phyloP scores from a whole-genome alignment of 2,113 vertebrate genomes.

The Pycnonotus jocosus region DNA sequence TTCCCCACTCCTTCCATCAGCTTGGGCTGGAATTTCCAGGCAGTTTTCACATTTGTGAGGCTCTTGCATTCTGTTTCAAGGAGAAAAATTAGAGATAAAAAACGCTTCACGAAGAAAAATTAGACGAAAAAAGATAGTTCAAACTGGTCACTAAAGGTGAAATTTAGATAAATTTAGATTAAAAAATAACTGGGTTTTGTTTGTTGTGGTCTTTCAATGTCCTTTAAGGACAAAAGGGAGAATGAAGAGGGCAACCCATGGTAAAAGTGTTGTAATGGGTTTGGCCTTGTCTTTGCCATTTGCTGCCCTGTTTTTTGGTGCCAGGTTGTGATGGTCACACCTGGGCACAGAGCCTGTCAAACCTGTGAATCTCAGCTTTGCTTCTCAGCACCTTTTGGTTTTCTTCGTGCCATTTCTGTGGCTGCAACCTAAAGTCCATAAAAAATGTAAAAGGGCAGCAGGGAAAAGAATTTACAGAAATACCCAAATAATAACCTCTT shows the following conservation, averaged over 20 bases:
- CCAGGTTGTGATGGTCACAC: neutral
- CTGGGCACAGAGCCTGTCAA: neutral
- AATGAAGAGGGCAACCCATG: rapidly evolving
- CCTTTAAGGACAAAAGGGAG: neutral
- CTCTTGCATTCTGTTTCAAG: neutral
- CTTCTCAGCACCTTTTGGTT: neutral
- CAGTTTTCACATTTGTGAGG: rapidly evolving
- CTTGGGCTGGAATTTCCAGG: neutral
- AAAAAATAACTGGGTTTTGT: neutral
- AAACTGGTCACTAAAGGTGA: neutral
- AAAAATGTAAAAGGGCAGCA: neutral
- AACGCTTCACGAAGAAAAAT: neutral
- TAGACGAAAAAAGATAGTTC: neutral
- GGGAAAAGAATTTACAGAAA: neutral
- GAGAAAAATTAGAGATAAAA: neutral
- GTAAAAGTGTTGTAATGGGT: neutral
- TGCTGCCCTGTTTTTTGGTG: neutral
- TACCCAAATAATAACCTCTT: neutral
- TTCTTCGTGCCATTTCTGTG: neutral
- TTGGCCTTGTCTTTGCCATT: neutral
- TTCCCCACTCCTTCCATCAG: neutral
- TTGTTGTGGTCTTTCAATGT: neutral
- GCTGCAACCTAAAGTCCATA: neutral
- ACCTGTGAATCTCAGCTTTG: neutral
- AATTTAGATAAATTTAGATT: neutral